phyloP scores from a whole-genome alignment of 2,113 vertebrate species.

The Calyptommatus sinebrachiatus region DNA sequence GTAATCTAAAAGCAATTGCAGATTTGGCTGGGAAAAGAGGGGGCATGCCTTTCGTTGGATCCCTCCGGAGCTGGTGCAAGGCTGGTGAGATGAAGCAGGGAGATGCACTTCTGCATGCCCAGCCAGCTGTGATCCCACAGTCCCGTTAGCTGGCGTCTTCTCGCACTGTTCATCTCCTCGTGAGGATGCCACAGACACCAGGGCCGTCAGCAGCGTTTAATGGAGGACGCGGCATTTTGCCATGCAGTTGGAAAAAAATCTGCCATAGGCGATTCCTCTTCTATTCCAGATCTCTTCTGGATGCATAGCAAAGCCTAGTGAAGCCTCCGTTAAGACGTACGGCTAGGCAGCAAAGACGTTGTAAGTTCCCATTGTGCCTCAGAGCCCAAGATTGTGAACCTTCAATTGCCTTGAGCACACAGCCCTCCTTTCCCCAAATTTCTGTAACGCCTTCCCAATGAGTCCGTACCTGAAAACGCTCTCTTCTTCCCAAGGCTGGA shows the following conservation, averaged over 20 bases:
- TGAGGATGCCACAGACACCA: too few species aligned
- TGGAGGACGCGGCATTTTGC: slow-evolving; percentile 77
- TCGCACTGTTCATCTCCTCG: too few species aligned
- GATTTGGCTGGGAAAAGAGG: too few species aligned
- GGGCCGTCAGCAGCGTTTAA: slow-evolving; percentile 81
- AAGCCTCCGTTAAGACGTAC: slow-evolving; percentile 68
- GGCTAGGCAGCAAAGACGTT: too few species aligned
- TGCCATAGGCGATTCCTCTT: slow-evolving; percentile 62
- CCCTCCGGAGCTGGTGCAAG: too few species aligned
- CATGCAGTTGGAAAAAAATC: slow-evolving; percentile 74
- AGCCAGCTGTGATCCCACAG: too few species aligned
- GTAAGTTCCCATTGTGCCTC: background rate
- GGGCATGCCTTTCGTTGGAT: too few species aligned
- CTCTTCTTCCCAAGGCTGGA: slow-evolving; percentile 65
- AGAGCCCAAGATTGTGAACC: slow-evolving; percentile 61
- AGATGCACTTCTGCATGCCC: too few species aligned
- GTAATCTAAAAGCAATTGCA: too few species aligned
- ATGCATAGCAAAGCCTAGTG: slow-evolving; percentile 46
- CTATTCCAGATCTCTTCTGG: slow-evolving; percentile 56
- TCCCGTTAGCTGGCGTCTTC: too few species aligned
- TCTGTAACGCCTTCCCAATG: slow-evolving; percentile 61
- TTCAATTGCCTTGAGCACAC: slow-evolving; percentile 70
- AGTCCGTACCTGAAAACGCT: slow-evolving; percentile 68
- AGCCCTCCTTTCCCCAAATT: slow-evolving; percentile 68
- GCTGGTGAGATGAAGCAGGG: too few species aligned